Evolutionary conservation across 23 tunicate genomes (phyloP).

Genomic region (Halocynthia roretzi): DNA sequence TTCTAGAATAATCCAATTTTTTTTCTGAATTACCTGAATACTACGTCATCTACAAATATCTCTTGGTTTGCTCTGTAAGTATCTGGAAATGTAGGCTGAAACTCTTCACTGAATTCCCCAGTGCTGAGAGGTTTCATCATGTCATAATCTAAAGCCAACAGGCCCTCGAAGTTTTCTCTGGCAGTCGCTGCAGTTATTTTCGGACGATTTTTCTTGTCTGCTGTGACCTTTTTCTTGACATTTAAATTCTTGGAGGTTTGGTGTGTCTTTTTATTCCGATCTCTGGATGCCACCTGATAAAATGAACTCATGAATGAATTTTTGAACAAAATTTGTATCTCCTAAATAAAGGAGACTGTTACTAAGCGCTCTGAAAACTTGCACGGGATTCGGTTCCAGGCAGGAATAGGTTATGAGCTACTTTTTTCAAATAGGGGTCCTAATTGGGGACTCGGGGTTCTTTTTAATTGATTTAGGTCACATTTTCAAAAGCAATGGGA

Average conservation of each 20-base stretch:
- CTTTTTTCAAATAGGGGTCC: too few species aligned
- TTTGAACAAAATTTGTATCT: too few species aligned
- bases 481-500: too few species aligned
- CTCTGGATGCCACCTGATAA: too few species aligned
- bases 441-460: too few species aligned
- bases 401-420: too few species aligned
- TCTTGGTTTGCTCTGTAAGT: slow-evolving; percentile 51
- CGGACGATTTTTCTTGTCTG: neutral
- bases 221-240: neutral
- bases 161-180: slow-evolving; percentile 7
- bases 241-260: neutral
- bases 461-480: too few species aligned
- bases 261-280: neutral
- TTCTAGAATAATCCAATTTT: too few species aligned
- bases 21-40: slow-evolving; percentile 5
- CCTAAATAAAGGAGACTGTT: too few species aligned
- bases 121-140: neutral
- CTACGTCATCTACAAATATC: slow-evolving; percentile 72
- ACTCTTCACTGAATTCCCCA: neutral
- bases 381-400: too few species aligned
- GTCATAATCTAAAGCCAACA: slow-evolving; percentile 23
- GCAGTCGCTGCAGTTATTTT: slow-evolving; percentile 14
- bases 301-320: too few species aligned
- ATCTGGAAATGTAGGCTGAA: neutral
- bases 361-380: too few species aligned